These are phyloP conservation scores for Indicator maculatus DNA, from an alignment of 2,113 vertebrate genomes.

Conservation along the genomic window DNA sequence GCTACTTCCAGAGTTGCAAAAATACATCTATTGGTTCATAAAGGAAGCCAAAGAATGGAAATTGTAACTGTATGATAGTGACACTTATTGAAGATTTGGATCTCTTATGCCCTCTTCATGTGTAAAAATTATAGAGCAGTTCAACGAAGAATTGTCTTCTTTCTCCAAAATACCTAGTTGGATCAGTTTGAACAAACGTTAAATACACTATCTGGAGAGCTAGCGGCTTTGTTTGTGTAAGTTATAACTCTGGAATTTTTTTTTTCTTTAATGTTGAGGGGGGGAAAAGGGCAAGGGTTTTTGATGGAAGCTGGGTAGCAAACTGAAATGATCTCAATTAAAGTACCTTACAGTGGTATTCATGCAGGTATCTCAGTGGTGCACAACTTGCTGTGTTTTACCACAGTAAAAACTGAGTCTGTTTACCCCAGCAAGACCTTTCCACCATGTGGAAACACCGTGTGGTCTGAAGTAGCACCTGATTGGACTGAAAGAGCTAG, in stretches of 20 bases:
- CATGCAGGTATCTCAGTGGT: neutral
- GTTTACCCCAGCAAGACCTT: constrained; percentile 15
- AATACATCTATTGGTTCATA: no score
- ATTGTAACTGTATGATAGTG: neutral
- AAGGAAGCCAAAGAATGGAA: neutral
- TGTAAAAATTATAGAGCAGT: neutral
- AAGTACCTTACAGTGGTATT: neutral
- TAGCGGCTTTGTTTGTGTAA: neutral
- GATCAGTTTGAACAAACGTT: neutral
- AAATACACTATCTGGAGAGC: neutral
- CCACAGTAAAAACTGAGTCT: constrained; percentile 14
- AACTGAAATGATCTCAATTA: neutral
- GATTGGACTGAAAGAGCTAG: constrained; percentile 26
- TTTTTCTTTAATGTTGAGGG: neutral
- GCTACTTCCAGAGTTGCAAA: neutral
- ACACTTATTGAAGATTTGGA: neutral
- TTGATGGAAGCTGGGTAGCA: neutral
- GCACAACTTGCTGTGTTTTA: neutral
- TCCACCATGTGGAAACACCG: neutral
- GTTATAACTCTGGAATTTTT: neutral
- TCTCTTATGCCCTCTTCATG: neutral
- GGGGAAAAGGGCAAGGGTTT: neutral
- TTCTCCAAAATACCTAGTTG: neutral
- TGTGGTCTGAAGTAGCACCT: constrained; percentile 39
- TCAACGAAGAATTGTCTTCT: neutral